These are phyloP conservation scores for Scyliorhinus canicula DNA, from an alignment of 2,797 vertebrate genomes.

Conservation along the genomic window DNA sequence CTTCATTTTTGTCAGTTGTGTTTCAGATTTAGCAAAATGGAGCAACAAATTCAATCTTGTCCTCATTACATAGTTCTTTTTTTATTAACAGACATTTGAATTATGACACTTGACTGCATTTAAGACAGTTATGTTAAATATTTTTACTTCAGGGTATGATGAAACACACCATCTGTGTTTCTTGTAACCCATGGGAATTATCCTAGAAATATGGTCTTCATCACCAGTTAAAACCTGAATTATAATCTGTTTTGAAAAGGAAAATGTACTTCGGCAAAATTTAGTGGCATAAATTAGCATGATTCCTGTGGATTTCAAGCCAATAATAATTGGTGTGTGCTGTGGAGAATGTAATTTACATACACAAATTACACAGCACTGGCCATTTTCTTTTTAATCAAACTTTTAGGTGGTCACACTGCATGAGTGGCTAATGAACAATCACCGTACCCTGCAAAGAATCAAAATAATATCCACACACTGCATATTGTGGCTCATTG, in stretches of 20 bases:
- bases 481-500: background rate
- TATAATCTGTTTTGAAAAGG: background rate
- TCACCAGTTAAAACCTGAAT: background rate
- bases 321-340: background rate
- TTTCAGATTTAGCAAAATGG: conserved; percentile 1
- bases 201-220: background rate
- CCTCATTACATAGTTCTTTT: background rate
- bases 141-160: conserved; percentile 8
- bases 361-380: background rate
- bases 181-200: background rate
- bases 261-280: conserved; percentile 12
- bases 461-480: background rate
- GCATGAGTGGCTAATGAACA: background rate
- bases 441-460: background rate
- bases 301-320: background rate
- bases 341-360: background rate
- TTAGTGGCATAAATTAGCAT: background rate
- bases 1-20: conserved; percentile 25
- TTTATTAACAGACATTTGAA: conserved; percentile 24
- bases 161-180: background rate
- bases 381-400: background rate
- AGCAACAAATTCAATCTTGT: conserved; percentile 15
- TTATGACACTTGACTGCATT: conserved; percentile 37
- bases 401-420: background rate
- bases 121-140: conserved; percentile 1